phyloP scores from a whole-genome alignment of 1,140 invertebrate genomes.

The Drosophila santomea region DNA sequence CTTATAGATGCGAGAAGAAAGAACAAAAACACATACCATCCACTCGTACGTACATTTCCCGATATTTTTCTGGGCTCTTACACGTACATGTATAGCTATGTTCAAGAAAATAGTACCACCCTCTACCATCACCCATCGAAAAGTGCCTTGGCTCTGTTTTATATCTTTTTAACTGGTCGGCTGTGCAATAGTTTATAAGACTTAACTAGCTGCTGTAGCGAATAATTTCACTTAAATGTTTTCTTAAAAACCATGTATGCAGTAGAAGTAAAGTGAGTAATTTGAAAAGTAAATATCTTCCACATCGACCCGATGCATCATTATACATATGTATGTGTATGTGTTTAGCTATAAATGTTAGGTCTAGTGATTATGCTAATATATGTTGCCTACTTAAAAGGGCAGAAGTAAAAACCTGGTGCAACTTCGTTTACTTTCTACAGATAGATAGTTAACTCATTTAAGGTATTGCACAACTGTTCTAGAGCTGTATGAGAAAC shows the following conservation, averaged over 20 bases:
- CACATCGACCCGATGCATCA: neutral
- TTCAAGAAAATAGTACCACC: conserved; percentile 10
- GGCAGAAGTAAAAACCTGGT: neutral
- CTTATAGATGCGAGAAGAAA: conserved; percentile 18
- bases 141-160: neutral
- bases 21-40: conserved; percentile 17
- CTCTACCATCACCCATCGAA: neutral
- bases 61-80: conserved; percentile 5
- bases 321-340: no score
- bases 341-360: neutral
- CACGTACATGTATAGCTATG: conserved; percentile 36
- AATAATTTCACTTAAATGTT: neutral
- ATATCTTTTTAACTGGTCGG: neutral
- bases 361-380: neutral
- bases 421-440: neutral
- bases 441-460: neutral
- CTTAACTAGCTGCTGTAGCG: neutral
- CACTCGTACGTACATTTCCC: conserved; percentile 7
- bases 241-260: neutral
- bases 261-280: neutral
- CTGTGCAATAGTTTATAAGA: neutral
- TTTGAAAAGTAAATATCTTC: neutral
- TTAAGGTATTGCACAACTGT: neutral
- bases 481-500: neutral
- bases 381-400: neutral